Evolutionary conservation across 2,113 vertebrate genomes (phyloP).

Genomic region (Speoplatyrhinus poulsoni): DNA sequence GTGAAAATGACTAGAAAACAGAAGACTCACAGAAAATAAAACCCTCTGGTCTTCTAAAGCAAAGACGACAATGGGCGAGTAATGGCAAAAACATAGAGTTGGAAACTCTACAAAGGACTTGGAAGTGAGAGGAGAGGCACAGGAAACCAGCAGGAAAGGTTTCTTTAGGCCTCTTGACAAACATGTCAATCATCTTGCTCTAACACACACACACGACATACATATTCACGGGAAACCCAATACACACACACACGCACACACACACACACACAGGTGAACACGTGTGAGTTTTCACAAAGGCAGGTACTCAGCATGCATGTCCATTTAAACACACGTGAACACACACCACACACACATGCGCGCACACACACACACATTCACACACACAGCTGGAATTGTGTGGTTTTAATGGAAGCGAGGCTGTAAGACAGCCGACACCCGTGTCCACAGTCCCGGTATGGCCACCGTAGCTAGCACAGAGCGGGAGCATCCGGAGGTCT

Average conservation of each 20-base stretch:
- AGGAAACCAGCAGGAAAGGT: constrained; percentile 58
- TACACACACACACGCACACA: constrained; percentile 21
- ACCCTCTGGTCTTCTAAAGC: constrained; percentile 43
- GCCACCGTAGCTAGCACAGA: constrained; percentile 47
- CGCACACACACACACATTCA: constrained; percentile 28
- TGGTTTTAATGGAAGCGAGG: constrained; percentile 60
- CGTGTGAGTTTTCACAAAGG: background rate
- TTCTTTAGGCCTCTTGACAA: constrained; percentile 64
- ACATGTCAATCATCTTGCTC: constrained; percentile 58
- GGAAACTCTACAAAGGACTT: constrained; percentile 59
- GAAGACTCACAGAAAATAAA: constrained; percentile 60
- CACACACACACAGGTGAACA: constrained; percentile 11
- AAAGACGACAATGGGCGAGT: constrained; percentile 59
- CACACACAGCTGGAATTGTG: constrained; percentile 43
- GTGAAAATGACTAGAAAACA: constrained; percentile 56
- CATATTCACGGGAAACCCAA: background rate
- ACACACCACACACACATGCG: background rate
- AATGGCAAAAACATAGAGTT: constrained; percentile 60
- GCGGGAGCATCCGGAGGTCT: constrained; percentile 71
- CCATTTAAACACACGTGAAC: constrained; percentile 8
- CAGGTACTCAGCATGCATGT: background rate
- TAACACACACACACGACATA: constrained; percentile 13
- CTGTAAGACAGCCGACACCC: constrained; percentile 53
- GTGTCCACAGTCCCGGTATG: constrained; percentile 28
- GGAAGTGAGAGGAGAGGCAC: constrained; percentile 51